Percentiles rank a stretch among this genome's conserved stretches.
Evolutionary conservation across 2,797 vertebrate species (phyloP).

Genomic region (Tenualosa thibaudeaui): DNA sequence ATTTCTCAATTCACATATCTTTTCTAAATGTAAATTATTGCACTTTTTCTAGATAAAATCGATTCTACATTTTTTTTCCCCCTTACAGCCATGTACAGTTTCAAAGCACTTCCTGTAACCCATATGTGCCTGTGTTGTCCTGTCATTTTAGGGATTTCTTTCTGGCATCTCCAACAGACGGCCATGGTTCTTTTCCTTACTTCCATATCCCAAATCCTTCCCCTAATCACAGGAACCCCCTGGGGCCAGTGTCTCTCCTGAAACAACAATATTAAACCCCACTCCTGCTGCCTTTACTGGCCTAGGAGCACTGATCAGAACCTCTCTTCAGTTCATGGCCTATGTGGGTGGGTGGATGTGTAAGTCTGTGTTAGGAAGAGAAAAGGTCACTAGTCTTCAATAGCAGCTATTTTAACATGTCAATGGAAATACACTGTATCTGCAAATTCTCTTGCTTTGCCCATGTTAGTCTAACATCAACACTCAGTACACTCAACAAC

Average conservation of each 20-base stretch:
- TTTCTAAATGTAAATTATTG: background rate
- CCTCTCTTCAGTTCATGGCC: background rate
- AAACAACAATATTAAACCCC: slow-evolving; percentile 54
- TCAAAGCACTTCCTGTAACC: slow-evolving; percentile 18
- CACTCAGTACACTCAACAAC: background rate
- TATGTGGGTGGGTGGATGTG: slow-evolving; percentile 2
- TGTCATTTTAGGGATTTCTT: background rate
- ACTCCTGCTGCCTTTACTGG: slow-evolving; percentile 40
- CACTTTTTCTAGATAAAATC: background rate
- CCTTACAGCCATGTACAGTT: background rate
- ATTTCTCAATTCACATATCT: background rate
- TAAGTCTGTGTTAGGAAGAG: background rate
- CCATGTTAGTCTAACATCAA: background rate
- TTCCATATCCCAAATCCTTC: slow-evolving; percentile 48
- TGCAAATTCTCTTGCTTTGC: background rate
- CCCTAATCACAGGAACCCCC: slow-evolving; percentile 56
- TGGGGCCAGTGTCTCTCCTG: slow-evolving; percentile 50
- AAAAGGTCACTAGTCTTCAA: background rate
- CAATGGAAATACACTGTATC: background rate
- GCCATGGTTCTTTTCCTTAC: slow-evolving; percentile 36
- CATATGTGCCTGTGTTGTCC: background rate
- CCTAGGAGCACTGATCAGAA: background rate
- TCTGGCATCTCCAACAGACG: slow-evolving; percentile 6
- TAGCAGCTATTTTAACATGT: background rate
- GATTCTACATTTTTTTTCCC: background rate